These are phyloP conservation scores for chimpanzee (Pan troglodytes) DNA, from an alignment of 2,113 vertebrate species.

Conservation along the genomic window NHGRI_mPanTro3-v2.1_pri NC_072407.2:34577001-34577500, in stretches of 20 bases:
- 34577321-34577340: neutral
- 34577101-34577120: constrained; percentile 19
- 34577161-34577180: constrained; percentile 36
- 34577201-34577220: neutral
- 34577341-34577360: neutral
- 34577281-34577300: neutral
- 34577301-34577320: neutral
- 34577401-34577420: neutral
- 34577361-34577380: neutral
- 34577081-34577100: constrained; percentile 65
- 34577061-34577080: constrained; percentile 60
- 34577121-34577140: constrained; percentile 13
- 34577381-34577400: neutral
- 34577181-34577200: neutral
- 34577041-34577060: constrained; percentile 38
- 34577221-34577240: neutral
- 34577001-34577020: constrained; percentile 36
- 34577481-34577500: neutral
- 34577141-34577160: constrained; percentile 21
- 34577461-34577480: neutral
- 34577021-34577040: constrained; percentile 55
- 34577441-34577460: neutral
- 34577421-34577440: neutral
- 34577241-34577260: neutral
- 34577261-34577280: neutral